Percentiles rank a stretch among this genome's conserved stretches.
phyloP scores from a whole-genome alignment of 2,888 invertebrate genomes.

The Coecobrya sp. region DNA sequence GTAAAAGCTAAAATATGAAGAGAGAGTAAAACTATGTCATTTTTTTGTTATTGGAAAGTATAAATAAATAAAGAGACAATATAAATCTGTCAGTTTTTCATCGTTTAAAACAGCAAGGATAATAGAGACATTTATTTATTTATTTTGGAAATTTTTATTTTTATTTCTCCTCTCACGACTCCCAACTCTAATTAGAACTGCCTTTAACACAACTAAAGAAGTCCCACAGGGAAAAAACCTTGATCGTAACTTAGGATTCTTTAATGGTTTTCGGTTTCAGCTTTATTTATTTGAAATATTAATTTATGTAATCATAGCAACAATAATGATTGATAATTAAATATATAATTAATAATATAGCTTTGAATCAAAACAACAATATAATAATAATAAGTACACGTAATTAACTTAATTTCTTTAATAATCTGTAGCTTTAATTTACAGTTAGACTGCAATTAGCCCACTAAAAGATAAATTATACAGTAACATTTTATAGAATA shows the following conservation, averaged over 20 bases:
- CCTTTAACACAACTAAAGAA: not conserved
- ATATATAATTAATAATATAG: too few relatives aligned
- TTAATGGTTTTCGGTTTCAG: not conserved
- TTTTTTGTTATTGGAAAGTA: not conserved
- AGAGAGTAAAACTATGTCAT: not conserved
- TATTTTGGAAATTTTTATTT: slow-evolving; percentile 53
- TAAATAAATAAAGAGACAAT: not conserved
- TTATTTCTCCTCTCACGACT: slow-evolving; percentile 59
- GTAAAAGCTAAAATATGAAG: not conserved
- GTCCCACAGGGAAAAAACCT: not conserved
- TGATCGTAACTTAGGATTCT: not conserved
- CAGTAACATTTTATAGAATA: too few relatives aligned
- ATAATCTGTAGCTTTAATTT: too few relatives aligned
- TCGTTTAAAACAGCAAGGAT: not conserved
- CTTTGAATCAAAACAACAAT: too few relatives aligned
- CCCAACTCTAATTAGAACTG: slow-evolving; percentile 28
- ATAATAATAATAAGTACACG: not conserved
- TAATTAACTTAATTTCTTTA: too few relatives aligned
- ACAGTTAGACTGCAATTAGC: too few relatives aligned
- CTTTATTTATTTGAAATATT: not conserved
- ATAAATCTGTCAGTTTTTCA: not conserved
- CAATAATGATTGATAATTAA: slow-evolving; percentile 11
- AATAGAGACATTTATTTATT: not conserved
- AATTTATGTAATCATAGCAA: not conserved
- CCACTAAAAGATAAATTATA: too few relatives aligned